Conservation (phyloP, 2,888 invertebrate genomes). For the Acanthoscelides obtectus region DNA sequence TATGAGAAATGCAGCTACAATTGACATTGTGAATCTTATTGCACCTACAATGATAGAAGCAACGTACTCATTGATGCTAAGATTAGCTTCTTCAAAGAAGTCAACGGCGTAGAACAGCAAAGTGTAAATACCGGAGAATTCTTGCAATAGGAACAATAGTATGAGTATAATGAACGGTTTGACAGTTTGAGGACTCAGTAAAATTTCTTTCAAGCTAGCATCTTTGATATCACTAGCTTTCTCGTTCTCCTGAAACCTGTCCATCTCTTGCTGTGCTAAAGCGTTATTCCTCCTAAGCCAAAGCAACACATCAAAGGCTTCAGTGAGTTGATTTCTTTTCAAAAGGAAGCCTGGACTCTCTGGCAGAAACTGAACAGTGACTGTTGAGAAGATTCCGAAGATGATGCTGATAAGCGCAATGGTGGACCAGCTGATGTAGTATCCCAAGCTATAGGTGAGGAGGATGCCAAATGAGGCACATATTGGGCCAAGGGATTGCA, state of each 20-base stretch:
- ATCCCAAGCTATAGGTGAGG: slow-evolving; percentile 63
- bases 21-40: slow-evolving; percentile 62
- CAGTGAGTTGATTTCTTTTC: slow-evolving; percentile 57
- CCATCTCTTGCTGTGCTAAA: slow-evolving; percentile 59
- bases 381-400: slow-evolving; percentile 53
- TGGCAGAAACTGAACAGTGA: slow-evolving; percentile 60
- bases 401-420: slow-evolving; percentile 61
- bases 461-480: slow-evolving; percentile 69
- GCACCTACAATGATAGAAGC: slow-evolving; percentile 67
- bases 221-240: slow-evolving; percentile 21
- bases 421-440: slow-evolving; percentile 61
- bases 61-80: slow-evolving; percentile 59
- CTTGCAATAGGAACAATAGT: slow-evolving; percentile 65
- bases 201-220: slow-evolving; percentile 32
- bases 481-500: slow-evolving; percentile 66
- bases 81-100: slow-evolving; percentile 64
- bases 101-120: slow-evolving; percentile 69
- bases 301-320: slow-evolving; percentile 53
- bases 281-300: slow-evolving; percentile 63
- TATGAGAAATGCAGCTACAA: slow-evolving; percentile 62
- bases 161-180: slow-evolving; percentile 65
- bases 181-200: slow-evolving; percentile 54
- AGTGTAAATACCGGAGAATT: slow-evolving; percentile 68
- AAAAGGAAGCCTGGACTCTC: slow-evolving; percentile 68
- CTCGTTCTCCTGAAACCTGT: slow-evolving; percentile 39